Percentiles rank a stretch among this genome's conserved stretches.
Evolutionary conservation across 2,113 vertebrate species (phyloP).

Genomic region (Clinocottus analis): DNA sequence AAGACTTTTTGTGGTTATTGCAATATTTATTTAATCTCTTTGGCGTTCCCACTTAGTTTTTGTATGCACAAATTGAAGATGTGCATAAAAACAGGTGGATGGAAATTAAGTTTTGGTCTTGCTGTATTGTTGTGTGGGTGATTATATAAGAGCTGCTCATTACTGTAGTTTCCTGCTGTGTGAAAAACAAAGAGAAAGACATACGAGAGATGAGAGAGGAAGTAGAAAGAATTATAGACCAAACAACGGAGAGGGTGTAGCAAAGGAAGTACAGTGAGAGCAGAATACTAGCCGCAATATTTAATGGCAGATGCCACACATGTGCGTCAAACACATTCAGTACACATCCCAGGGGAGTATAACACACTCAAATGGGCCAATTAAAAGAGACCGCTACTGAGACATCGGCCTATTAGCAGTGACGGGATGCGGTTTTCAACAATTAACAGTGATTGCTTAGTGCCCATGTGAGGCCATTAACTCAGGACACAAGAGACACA

Average conservation of each 20-base stretch:
- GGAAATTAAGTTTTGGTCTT: not conserved
- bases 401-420: conserved; percentile 28
- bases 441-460: conserved; percentile 48
- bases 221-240: conserved; percentile 12
- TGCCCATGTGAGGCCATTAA: conserved; percentile 32
- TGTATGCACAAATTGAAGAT: not conserved
- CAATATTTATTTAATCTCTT: not conserved
- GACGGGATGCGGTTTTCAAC: conserved; percentile 31
- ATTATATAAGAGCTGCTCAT: conserved; percentile 37
- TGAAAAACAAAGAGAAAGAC: conserved; percentile 1
- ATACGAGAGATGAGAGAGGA: conserved; percentile 5
- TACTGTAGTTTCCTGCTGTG: conserved; percentile 33
- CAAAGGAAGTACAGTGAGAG: not conserved
- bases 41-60: no score
- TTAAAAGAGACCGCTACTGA: conserved; percentile 42
- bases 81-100: not conserved
- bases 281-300: not conserved
- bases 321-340: not conserved
- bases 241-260: conserved; percentile 10
- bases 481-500: conserved; percentile 21
- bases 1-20: not conserved
- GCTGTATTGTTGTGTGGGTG: not conserved
- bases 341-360: not conserved
- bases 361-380: conserved; percentile 43
- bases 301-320: conserved; percentile 7